Evolutionary conservation across 1,140 invertebrate species (phyloP), one percentile per base, ranked within the genome.

Genomic region (Orchesella cincta): DNA sequence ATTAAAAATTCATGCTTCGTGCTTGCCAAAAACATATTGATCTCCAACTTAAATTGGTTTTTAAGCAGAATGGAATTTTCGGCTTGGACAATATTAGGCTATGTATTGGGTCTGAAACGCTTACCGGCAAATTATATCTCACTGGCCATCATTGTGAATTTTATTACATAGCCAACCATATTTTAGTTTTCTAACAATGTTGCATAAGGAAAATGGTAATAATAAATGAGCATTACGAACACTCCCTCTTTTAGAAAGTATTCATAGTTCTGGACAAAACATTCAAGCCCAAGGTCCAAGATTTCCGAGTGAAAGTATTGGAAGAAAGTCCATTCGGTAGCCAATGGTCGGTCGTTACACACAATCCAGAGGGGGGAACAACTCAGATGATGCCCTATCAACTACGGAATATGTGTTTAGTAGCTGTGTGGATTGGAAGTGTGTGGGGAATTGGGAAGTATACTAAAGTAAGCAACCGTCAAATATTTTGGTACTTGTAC

Each of bases 21-120:
- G 51, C 57, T 33, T 54, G 36, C 46, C 46, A 54, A 57, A 52
- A 31, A 33, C 18, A 34, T 33, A n/a, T 57, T 34, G 23, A 16
- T n/a, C 26, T 74, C 33, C 51, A 74, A 46, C 39, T 73, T 51
- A 26, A 8, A 16, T 29, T 73, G 29, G 29, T 73, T 29, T 39
- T 28, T 46, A 33, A 12, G 34, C 57, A 54, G 33, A 35, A 74
- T 57, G 29, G 26, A 33, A 52, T 29, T 74, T 23, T 57, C 51
- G 35, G 34, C 46, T 33, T 54, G n/a, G 54, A 57, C 23, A 57
- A 52, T 46, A 52, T 33, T 46, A 31, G 52, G 73, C 39, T 74
- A 26, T 12, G 12, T 18, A 5, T 51, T 46, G 23, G 36, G 34
- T 33, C n/a, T 57, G 73, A 57, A 20, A 46, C 51, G 46, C 35